phyloP scores from a whole-genome alignment of 2,797 vertebrate genomes.

The Gorsachius magnificus region DNA sequence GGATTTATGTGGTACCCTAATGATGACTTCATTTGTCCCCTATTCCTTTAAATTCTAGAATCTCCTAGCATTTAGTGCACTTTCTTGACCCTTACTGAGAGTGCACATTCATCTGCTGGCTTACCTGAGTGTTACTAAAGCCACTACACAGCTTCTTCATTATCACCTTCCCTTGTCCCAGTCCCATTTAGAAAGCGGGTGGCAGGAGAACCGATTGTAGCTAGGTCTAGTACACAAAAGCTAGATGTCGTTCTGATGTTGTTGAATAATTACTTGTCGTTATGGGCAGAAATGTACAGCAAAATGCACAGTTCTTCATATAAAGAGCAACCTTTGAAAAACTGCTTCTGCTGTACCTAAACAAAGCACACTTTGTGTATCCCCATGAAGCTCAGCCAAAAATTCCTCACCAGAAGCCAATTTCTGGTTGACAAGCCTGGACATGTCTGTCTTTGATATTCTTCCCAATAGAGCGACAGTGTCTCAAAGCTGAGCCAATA shows the following conservation, averaged over 20 bases:
- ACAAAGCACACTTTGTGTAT: not conserved
- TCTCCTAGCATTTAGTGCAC: not conserved
- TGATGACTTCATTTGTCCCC: rapidly evolving
- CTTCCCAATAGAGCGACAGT: not conserved
- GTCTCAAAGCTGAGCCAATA: not conserved
- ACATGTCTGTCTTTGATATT: not conserved
- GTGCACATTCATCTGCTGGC: rapidly evolving
- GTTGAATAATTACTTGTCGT: not conserved
- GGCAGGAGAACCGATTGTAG: not conserved
- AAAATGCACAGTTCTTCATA: not conserved
- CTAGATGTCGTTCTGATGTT: not conserved
- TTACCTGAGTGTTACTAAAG: not conserved
- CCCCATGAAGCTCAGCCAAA: not conserved
- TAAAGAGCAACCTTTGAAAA: not conserved
- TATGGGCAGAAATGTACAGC: not conserved
- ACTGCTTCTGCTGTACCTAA: not conserved
- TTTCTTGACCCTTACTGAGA: not conserved
- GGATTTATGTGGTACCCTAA: not conserved
- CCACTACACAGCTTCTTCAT: not conserved
- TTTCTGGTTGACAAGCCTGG: not conserved
- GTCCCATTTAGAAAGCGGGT: rapidly evolving
- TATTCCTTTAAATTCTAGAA: not conserved
- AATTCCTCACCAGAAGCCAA: not conserved
- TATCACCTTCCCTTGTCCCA: not conserved
- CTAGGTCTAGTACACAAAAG: not conserved